Base-by-base conservation (phyloP, 2,888 invertebrate species). In the Ophion ellenae region DNA sequence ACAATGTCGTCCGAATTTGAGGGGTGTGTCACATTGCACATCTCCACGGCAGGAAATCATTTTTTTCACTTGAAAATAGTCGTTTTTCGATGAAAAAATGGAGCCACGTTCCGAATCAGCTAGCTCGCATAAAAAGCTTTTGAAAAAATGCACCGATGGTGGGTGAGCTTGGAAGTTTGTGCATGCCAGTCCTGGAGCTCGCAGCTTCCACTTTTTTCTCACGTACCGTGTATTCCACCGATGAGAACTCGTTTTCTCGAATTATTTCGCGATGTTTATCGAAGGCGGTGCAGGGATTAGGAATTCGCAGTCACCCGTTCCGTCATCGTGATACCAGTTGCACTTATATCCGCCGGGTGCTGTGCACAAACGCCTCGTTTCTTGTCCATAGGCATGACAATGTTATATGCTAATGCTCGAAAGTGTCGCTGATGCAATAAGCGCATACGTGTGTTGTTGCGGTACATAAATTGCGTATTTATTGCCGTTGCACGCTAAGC, bases 401-500 rank as follows among this genome's bases (percentile, higher is more conserved):
- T 91, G 87, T 88, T 87, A 83, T 89, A 90, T 89, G 90, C 88
- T 89, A 90, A 90, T 89, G 88, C 87, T 90, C 87, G 90, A 91
- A 91, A 91, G 90, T 90, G 88, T 90, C 88, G 88, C 90, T 90
- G 90, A 89, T 88, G 90, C 90, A 91, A 91, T 90, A 88, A 61
- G 86, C 84, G 85, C 84, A 85, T 81, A 81, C 85, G 84, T 83
- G 78, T 84, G 17, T 53, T 53, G 53, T 53, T 17, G 84, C 87
- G 87, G 89, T 85, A 89, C 88, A 91, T 91, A 91, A 91, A 91
- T 90, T 90, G 90, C 89, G 88, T 91, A 91, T 90, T 91, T 91
- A 91, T 90, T 88, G 88, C 87, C 87, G 87, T 77, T 70, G 77
- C 63, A 61, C 53, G 53, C 63, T 64, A 63, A 73, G 78, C 81